Evolutionary conservation across 2,113 vertebrate species (phyloP), one percentile per base, ranked within the genome.

Genomic region (Xiphophorus hellerii): DNA sequence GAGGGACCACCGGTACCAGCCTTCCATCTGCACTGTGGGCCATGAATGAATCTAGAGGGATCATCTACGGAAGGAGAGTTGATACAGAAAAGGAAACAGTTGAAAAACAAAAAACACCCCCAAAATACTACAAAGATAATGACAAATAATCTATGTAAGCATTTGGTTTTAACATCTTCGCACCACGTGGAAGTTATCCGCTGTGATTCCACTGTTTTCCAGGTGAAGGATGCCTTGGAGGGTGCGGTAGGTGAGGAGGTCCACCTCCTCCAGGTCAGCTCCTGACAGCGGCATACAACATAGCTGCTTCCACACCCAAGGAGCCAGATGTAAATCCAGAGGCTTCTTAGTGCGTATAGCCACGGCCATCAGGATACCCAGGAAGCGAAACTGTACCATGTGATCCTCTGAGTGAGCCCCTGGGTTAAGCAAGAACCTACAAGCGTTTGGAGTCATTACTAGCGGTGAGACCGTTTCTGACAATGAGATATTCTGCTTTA

Each of bases 151-250:
- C 15, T 42, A 37, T 62, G 35, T 31, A 63, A 4, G 29, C 42
- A 70, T 13, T 22, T 12, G 51, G 5, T 54, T 64, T n/a, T 25
- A 35, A 60, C 1, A 29, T 22, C 6, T 70, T 83, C 93, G 91
- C 81, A 96, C 95, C 93, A 95, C 95, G 6, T 94, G 92, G 87
- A 96, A 96, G 69, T 95, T 96, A 9, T 95, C 94, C 76, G 95
- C 95, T 7, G 92, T 95, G 87, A 96, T 96, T 69, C 90, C 94
- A 54, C 93, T 96, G 84, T 94, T 92, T 69, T 96, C 94, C 37
- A 95, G 87, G 72, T 95, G 94, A n/a, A 94, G 92, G 87, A 95
- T 95, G 71, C 94, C 94, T 63, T 95, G 93, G 30, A 96, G 89
- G 2, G 89, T 93, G 74, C 94, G 95, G 76, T 93, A 90, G 20